Evolutionary conservation across 2,113 vertebrate genomes (phyloP).

Genomic region (Gymnogyps californianus): DNA sequence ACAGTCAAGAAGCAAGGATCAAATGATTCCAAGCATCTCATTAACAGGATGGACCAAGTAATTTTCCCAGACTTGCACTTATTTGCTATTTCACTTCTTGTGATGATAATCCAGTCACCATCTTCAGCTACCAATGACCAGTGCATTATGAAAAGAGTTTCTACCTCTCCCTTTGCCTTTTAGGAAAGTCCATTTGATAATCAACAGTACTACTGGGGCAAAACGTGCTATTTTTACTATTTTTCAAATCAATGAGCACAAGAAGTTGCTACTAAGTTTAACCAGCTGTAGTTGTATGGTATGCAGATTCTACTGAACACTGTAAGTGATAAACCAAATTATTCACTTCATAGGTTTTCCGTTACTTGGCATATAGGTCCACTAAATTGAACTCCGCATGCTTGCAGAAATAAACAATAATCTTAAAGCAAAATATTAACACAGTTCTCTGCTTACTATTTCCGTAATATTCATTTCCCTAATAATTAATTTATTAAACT

Average conservation of each 20-base stretch:
- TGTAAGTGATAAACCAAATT: not conserved
- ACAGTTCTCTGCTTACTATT: not conserved
- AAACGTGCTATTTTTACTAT: not conserved
- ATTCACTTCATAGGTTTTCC: not conserved
- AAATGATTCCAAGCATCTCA: not conserved
- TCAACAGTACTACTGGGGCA: not conserved
- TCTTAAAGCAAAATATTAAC: not conserved
- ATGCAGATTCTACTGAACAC: not conserved
- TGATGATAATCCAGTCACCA: not conserved
- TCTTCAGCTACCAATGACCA: not conserved
- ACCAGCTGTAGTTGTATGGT: not conserved
- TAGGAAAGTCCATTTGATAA: not conserved
- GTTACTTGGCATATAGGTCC: not conserved
- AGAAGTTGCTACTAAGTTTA: not conserved
- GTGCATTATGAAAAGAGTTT: not conserved
- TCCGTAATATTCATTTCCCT: not conserved
- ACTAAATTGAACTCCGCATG: not conserved
- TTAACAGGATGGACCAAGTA: not conserved
- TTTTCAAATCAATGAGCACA: not conserved
- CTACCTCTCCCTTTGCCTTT: not conserved
- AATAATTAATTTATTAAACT: not conserved
- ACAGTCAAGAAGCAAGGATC: not conserved
- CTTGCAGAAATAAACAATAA: not conserved
- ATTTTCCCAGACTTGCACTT: not conserved
- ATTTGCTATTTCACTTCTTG: not conserved